Evolutionary conservation across 2,888 invertebrate genomes (phyloP).

Genomic region (Copidosoma aretas): DNA sequence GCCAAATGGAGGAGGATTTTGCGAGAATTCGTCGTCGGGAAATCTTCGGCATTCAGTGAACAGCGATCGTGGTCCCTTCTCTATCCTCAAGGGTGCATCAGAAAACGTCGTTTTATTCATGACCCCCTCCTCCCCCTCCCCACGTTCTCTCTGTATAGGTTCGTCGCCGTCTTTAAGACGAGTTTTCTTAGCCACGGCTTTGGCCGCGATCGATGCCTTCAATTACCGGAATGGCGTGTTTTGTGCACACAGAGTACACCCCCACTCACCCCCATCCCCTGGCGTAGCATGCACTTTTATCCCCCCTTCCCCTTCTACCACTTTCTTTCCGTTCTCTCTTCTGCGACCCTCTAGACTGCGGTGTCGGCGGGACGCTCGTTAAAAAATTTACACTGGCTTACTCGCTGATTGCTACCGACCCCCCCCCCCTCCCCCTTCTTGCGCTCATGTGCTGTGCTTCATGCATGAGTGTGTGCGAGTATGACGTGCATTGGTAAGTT

Average conservation of each 20-base stretch:
- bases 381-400: not conserved
- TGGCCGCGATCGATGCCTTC: slow-evolving; percentile 22
- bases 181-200: not conserved
- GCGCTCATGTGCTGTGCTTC: not conserved
- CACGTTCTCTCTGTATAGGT: not conserved
- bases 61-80: not conserved
- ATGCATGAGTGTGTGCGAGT: too few relatives aligned
- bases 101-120: slow-evolving; percentile 13
- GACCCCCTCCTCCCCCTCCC: not conserved
- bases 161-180: not conserved
- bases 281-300: slow-evolving; percentile 9
- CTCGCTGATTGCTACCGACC: not conserved
- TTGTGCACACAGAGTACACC: not conserved
- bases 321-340: not conserved
- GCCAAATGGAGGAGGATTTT: not conserved
- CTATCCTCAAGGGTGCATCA: not conserved
- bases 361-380: not conserved
- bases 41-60: slow-evolving; percentile 4
- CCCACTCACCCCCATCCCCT: too few relatives aligned
- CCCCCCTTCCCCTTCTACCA: not conserved
- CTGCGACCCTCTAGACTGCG: too few relatives aligned
- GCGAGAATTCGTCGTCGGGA: slow-evolving; percentile 12
- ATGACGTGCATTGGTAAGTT: too few relatives aligned
- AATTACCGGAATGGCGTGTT: slow-evolving; percentile 30
- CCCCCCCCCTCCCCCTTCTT: not conserved